These are phyloP conservation scores for Pempheris klunzingeri DNA, from an alignment of 2,797 vertebrate genomes.

Conservation along the genomic window DNA sequence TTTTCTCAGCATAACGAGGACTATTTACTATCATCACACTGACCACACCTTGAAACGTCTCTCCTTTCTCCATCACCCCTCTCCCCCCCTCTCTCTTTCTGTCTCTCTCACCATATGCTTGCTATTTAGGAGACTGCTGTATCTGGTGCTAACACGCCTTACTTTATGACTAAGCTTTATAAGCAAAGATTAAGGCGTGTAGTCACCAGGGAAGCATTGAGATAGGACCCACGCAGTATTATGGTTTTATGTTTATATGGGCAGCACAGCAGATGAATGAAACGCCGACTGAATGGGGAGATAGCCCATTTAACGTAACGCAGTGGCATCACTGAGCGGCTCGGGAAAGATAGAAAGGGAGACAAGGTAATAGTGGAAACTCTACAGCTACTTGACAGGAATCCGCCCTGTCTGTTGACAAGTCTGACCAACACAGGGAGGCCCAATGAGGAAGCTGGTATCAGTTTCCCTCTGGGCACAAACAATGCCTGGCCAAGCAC, in stretches of 20 bases:
- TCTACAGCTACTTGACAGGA: constrained; percentile 32
- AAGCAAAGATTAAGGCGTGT: constrained; percentile 81
- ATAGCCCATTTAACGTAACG: constrained; percentile 46
- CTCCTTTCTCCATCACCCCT: constrained; percentile 14
- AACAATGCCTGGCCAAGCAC: constrained; percentile 42
- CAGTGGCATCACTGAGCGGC: constrained; percentile 35
- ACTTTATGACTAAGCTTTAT: constrained; percentile 85
- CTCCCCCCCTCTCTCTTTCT: not conserved
- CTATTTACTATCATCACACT: constrained; percentile 36
- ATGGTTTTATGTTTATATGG: constrained; percentile 63
- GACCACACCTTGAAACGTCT: constrained; percentile 61
- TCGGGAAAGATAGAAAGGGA: constrained; percentile 31
- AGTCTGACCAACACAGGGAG: constrained; percentile 27
- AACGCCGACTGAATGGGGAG: constrained; percentile 21
- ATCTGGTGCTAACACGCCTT: constrained; percentile 78
- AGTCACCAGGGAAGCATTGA: constrained; percentile 75
- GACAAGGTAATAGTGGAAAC: constrained; percentile 50
- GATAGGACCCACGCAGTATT: constrained; percentile 61
- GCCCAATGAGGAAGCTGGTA: constrained; percentile 45
- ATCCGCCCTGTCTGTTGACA: constrained; percentile 28
- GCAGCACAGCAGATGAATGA: constrained; percentile 45
- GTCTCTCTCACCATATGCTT: constrained; percentile 71
- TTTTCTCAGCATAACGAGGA: constrained; percentile 13
- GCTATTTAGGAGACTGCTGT: constrained; percentile 75
- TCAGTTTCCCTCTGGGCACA: constrained; percentile 43